A percentile compares a stretch with the other conserved stretches of the same genome.
Evolutionary conservation across 2,888 invertebrate genomes (phyloP).

Genomic region (Luperina nickerlii): DNA sequence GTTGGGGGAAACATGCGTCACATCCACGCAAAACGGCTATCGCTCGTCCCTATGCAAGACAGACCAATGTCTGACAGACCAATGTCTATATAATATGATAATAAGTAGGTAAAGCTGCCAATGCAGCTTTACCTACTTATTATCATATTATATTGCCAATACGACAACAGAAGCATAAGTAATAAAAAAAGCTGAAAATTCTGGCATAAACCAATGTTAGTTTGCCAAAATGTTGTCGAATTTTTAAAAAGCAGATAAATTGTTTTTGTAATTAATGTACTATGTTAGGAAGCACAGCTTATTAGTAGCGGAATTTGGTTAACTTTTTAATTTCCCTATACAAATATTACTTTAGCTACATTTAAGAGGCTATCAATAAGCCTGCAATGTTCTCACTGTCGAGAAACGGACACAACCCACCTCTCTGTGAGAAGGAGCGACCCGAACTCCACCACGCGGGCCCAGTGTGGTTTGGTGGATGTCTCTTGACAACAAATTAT

Average conservation of each 20-base stretch:
- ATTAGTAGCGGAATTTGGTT: not conserved
- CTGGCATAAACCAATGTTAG: not conserved
- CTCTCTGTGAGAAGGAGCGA: not conserved
- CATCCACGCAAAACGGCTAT: no score
- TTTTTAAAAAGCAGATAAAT: not conserved
- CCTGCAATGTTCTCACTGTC: not conserved
- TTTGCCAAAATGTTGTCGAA: not conserved
- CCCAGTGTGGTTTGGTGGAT: no score
- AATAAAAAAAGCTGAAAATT: not conserved
- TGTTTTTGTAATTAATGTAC: not conserved
- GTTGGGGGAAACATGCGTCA: no score
- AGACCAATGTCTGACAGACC: no score
- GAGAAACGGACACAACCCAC: not conserved
- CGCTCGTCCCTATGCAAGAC: no score
- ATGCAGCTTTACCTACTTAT: not conserved
- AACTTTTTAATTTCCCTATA: not conserved
- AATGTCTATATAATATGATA: not conserved
- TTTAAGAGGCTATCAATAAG: no score
- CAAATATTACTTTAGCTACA: not conserved
- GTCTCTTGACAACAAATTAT: not conserved
- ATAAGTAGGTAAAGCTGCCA: not conserved
- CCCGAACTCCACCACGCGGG: not conserved
- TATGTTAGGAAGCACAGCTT: not conserved
- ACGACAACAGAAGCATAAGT: not conserved
- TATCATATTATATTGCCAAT: not conserved